Evolutionary conservation across 1,140 invertebrate species (phyloP), one percentile per base, ranked within the genome.

Genomic region (Popillia japonica): DNA sequence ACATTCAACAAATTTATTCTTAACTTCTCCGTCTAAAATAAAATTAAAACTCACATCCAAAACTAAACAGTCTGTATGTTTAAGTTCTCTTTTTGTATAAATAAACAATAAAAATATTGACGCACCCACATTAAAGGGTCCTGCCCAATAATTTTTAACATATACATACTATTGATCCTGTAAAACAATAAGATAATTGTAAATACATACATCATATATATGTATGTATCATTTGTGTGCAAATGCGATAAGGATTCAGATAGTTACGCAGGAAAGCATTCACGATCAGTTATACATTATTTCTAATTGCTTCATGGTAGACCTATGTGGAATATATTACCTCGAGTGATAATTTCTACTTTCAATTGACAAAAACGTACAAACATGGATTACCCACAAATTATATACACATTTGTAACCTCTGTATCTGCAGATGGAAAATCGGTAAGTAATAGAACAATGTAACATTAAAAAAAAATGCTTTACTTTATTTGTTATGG

Each of bases 131-230:
- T 34, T 34, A 34, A 34, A 34, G 27, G 27, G 27, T 4, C 4
- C 4, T 4, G 6, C 44, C 44, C 10, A 48, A 48, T 48, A 68
- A 55, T 55, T n/a, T n/a, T n/a, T 22, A 7, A 27, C 22, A 68
- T 8, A 17, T 3, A 2, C 27, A 10, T 34, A 68, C 22, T 68
- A 68, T 68, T 68, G 20, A 68, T 68, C 61, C 22, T 22, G 3
- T 68, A 68, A 68, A 68, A 68, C 61, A 68, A 68, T 34, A 68
- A 27, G 22, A 27, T 68, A 27, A 68, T 68, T 68, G 22, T 23
- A 68, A 68, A 27, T 68, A 17, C 44, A 48, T 48, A 48, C n/a
- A 17, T 48, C 44, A 48, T 48, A 68, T 34, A 55, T 55, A 55
- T 55, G 8, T 48, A 68, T 34, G 17, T 55, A 55, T 55, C 48